Conservation (phyloP, 2,797 vertebrate species). For the Coluber constrictor region DNA sequence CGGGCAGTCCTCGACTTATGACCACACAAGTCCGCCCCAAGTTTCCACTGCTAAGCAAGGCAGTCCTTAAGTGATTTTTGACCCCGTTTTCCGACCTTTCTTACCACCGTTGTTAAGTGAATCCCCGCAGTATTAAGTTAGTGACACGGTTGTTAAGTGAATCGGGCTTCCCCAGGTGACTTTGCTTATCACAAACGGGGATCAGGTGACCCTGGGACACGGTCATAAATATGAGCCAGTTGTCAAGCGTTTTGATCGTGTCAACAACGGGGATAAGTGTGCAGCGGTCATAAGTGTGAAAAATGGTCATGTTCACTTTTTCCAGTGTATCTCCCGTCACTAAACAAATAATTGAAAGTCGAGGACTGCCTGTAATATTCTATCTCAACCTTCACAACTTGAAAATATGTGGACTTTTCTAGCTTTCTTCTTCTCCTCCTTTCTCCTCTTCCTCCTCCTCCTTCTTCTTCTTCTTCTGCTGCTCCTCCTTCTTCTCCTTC, state of each 20-base stretch:
- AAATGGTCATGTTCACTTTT: background rate
- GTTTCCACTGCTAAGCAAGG: background rate
- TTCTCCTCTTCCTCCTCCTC: too few relatives aligned
- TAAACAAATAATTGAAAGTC: background rate
- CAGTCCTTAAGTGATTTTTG: background rate
- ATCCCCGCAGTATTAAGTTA: background rate
- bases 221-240: background rate
- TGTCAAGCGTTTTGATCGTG: background rate
- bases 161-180: background rate
- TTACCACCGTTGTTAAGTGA: background rate
- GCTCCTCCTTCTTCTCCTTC: too few relatives aligned
- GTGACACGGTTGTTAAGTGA: background rate
- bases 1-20: background rate
- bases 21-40: background rate
- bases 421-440: background rate
- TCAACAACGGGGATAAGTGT: background rate
- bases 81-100: background rate
- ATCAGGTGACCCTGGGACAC: background rate
- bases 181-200: background rate
- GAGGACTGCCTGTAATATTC: background rate
- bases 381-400: background rate
- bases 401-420: background rate
- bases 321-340: background rate
- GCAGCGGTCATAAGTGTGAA: background rate
- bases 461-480: fast-evolving